Conservation (phyloP, 2,797 vertebrate species). For the Helarctos malayanus region DNA sequence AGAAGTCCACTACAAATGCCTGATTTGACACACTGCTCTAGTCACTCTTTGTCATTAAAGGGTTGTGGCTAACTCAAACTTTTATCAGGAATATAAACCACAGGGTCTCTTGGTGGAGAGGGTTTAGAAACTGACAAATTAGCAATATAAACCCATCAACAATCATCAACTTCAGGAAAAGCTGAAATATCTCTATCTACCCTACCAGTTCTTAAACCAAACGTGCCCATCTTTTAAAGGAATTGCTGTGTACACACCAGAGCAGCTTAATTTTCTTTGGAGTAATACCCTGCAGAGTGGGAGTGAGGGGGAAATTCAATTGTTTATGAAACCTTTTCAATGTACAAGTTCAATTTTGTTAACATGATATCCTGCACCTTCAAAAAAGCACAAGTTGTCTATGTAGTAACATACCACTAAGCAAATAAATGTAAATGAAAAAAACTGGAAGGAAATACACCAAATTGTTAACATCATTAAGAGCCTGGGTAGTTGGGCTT, state of each 20-base stretch:
- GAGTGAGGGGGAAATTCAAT: constrained; percentile 7
- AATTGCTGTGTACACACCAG: neutral
- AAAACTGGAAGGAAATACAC: neutral
- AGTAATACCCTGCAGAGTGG: neutral
- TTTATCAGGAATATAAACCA: neutral
- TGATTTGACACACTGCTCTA: neutral
- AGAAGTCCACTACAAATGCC: neutral
- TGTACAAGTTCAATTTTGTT: neutral
- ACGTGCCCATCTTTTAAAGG: neutral
- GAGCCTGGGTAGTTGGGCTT: neutral
- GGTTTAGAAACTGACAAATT: constrained; percentile 33
- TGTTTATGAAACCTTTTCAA: constrained; percentile 14
- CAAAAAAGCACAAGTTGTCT: neutral
- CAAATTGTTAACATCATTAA: neutral
- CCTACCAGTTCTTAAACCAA: neutral
- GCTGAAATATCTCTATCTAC: neutral
- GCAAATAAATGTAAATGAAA: neutral
- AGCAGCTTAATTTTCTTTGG: constrained; percentile 25
- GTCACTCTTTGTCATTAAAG: neutral
- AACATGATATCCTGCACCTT: neutral
- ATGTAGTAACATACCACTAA: neutral
- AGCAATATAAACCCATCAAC: neutral
- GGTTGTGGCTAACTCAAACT: neutral
- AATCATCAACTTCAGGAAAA: neutral
- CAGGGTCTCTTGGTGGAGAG: neutral